Conservation (phyloP, 1,140 invertebrate species). For the Caenorhabditis elegans region WBcel235 BX284602.5:6474501-6475000, state of each 20-base stretch:
- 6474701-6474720: not conserved
- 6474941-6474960: no score
- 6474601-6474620: not conserved
- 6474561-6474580: not conserved
- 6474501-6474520: not conserved
- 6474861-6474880: no score
- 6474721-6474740: not conserved
- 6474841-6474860: no score
- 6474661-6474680: no score
- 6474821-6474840: no score
- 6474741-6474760: not conserved
- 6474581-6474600: not conserved
- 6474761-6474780: constrained; percentile 17
- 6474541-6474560: not conserved
- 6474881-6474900: no score
- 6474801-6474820: no score
- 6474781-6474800: not conserved
- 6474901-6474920: no score
- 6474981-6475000: no score
- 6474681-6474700: no score
- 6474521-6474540: constrained; percentile 10
- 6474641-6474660: not conserved
- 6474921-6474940: no score
- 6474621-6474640: not conserved
- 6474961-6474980: no score